Percentiles rank a stretch among this genome's conserved stretches.
Evolutionary conservation across 2,797 vertebrate species (phyloP).

Genomic region (Esox lucius): DNA sequence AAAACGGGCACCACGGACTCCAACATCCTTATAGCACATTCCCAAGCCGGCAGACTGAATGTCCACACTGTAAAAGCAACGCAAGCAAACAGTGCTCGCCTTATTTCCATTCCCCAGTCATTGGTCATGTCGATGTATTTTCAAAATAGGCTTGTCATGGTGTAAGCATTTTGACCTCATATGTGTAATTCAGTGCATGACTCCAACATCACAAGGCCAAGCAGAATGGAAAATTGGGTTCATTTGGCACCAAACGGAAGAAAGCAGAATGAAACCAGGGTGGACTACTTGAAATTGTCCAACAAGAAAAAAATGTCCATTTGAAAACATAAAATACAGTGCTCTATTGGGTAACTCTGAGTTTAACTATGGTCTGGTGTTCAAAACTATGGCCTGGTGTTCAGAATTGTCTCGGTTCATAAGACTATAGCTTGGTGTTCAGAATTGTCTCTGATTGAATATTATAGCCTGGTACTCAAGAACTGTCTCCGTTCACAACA

Average conservation of each 20-base stretch:
- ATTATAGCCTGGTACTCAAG: too few relatives aligned
- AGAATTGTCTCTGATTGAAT: background rate
- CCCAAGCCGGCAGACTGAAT: background rate
- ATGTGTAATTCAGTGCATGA: background rate
- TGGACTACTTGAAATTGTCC: background rate
- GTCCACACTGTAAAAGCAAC: background rate
- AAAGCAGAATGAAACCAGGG: background rate
- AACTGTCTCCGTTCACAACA: too few relatives aligned
- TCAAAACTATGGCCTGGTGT: too few relatives aligned
- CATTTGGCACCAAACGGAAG: background rate
- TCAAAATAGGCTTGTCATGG: background rate
- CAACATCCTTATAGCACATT: background rate
- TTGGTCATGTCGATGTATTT: background rate
- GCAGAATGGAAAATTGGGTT: background rate
- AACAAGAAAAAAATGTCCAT: background rate
- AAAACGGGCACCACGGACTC: background rate
- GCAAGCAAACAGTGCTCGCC: background rate
- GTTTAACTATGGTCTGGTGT: too few relatives aligned
- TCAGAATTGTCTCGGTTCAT: too few relatives aligned
- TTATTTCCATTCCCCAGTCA: background rate
- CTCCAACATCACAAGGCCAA: background rate
- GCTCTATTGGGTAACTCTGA: too few relatives aligned
- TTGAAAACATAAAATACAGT: too few relatives aligned
- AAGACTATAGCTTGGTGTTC: background rate
- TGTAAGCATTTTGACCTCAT: background rate